phyloP scores from a whole-genome alignment of 2,113 vertebrate species.

The Gavialis gangeticus region DNA sequence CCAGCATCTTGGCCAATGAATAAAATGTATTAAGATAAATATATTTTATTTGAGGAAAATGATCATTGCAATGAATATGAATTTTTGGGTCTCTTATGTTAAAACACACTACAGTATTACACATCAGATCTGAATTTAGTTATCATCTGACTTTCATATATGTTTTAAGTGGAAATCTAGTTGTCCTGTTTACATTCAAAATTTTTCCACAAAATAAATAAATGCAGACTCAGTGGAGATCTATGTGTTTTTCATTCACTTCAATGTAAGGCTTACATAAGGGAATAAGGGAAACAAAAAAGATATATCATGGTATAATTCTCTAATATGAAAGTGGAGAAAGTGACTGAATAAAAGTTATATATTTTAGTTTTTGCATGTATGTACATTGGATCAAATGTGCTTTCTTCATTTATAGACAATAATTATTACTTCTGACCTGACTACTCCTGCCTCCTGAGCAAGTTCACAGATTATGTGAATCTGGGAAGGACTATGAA shows the following conservation, averaged over 20 bases:
- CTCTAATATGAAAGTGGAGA: background rate
- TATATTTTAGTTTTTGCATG: background rate
- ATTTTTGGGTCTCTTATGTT: background rate
- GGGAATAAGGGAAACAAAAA: background rate
- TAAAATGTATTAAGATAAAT: background rate
- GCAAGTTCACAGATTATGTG: too few relatives aligned
- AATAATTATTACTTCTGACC: background rate
- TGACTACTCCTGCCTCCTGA: background rate
- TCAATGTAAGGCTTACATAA: background rate
- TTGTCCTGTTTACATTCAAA: background rate
- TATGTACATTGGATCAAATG: background rate
- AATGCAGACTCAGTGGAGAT: rapidly evolving
- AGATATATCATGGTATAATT: background rate
- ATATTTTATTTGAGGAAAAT: background rate
- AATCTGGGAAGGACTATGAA: too few relatives aligned
- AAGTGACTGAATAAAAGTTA: rapidly evolving
- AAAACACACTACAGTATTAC: background rate
- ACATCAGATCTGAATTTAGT: background rate
- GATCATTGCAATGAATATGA: background rate
- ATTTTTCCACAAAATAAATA: background rate
- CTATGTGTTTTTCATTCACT: rapidly evolving
- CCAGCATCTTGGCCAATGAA: background rate
- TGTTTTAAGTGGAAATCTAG: background rate
- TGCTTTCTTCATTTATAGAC: background rate
- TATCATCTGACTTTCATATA: background rate